Evolutionary conservation across 2,113 vertebrate genomes (phyloP), one percentile per base, ranked within the genome.

Genomic region (Kryptolebias marmoratus): DNA sequence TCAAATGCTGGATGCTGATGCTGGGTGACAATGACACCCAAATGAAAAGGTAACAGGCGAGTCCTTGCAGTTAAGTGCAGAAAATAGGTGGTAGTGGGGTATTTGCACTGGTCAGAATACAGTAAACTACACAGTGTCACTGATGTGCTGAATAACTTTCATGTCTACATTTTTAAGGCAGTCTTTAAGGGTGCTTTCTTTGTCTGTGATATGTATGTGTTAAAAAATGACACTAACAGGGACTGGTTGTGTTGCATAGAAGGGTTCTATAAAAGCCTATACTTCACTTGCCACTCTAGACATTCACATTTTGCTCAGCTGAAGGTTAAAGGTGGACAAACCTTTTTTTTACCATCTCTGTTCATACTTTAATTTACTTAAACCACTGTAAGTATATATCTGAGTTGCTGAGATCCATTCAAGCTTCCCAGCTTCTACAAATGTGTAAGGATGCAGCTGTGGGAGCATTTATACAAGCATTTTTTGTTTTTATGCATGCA

Each of bases 1-100:
- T 82, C 61, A 1, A 57, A 84, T 64, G 31, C 59, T 66, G 68
- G 86, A 90, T 18, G 39, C 72, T 91, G 86, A 92, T 90, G 65
- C 78, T 71, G 53, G 75, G 85, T 94, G 91, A 93, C 91, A 93
- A 77, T 88, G 86, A 87, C 88, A 88, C 86, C 87, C 80, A 84
- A 72, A 87, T 68, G 71, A 86, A 87, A 74, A 88, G 88, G 82
- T 83, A 81, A 64, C 36, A 9, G 69, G 76, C 80, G 75, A 73
- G 50, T 39, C 67, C 73, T 83, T 65, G 76, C 69, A 75, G 84
- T 59, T 12, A 67, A 61, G 39, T 44, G 56, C 52, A 55, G 22
- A 12, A 59, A 60, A 69, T 60, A 45, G 56, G 71, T 68, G 48
- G 50, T 12, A 22, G 44, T 14, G 45, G 36, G 64, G 47, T 27